Base-by-base conservation (phyloP, 2,888 invertebrate species). In the Yponomeuta cagnagella region DNA sequence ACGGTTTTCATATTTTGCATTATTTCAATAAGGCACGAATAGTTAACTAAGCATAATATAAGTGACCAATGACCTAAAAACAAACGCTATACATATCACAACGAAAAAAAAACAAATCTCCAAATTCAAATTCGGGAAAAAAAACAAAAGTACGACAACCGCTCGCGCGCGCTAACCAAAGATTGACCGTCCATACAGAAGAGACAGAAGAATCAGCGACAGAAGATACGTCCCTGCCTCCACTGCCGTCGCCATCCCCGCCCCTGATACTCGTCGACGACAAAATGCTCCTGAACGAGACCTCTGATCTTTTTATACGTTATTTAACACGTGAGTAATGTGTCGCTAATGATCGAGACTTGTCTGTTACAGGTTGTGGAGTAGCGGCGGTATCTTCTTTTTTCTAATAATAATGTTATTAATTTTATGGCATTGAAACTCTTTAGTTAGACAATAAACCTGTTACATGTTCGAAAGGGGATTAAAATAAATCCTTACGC, bases 301-400 rank as follows among this genome's bases (percentile, higher is more conserved):
- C 70, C 69, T 58, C 43, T 63, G 70, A 70, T 48, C 70, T 37
- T 48, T 70, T 82, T 83, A 92, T 92, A 80, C 84, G 85, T 78
- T 92, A 90, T 76, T 78, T 92, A 68, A 91, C 91, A 87, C 90
- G 91, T 92, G 89, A 92, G 91, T 90, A 10, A 6, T 70, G n/a
- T 69, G 43, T 70, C 31, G 9, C 15, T 2, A 33, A 30, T 30
- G 33, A 58, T 43, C 63, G 30, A 15, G 30, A 15, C 75, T 80
- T 71, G 78, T 86, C 74, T 87, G 85, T 90, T 90, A 71, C 89
- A 90, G 89, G 70, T 15, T 37, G 69, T 43, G 67, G 23, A 43
- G 12, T 3, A 67, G 12, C n/a, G 67, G n/a, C 2, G 3, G 43
- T 67, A 10, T 67, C 15, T 43, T 43, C 6, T 43, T 43, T 43